A percentile compares a stretch with the other conserved stretches of the same genome.
Evolutionary conservation across 1,140 invertebrate genomes (phyloP).

Genomic region (silkworm (Bombyx mori)): DNA sequence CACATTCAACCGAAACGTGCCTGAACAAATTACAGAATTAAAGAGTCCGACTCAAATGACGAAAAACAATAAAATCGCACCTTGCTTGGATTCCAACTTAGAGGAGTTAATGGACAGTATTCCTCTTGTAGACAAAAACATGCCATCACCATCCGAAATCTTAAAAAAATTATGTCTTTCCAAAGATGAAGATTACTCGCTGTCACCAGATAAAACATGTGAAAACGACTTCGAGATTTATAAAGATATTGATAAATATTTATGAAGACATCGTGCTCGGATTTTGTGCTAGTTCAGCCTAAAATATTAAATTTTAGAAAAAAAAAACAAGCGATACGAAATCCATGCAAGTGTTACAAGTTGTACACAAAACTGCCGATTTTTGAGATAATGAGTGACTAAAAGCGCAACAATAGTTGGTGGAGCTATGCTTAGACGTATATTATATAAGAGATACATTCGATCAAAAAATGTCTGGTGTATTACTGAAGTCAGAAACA

Average conservation of each 20-base stretch:
- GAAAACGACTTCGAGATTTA: conserved; percentile 18
- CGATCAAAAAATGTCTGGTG: no score
- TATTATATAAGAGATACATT: not conserved
- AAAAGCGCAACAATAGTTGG: no score
- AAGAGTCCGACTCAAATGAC: not conserved
- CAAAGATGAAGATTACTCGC: conserved; percentile 36
- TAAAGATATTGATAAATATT: conserved; percentile 30
- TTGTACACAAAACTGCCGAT: no score
- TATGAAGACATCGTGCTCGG: conserved; percentile 10
- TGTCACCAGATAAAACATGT: conserved; percentile 13
- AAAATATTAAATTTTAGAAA: not conserved
- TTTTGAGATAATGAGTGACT: no score
- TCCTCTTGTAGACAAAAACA: conserved; percentile 45
- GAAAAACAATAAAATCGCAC: conserved; percentile 17
- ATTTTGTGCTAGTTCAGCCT: not conserved
- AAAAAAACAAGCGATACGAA: not conserved
- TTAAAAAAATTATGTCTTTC: conserved; percentile 69
- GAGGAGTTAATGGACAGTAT: conserved; percentile 47
- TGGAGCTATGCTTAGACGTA: not conserved
- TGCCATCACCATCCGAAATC: conserved; percentile 68
- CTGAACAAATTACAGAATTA: not conserved
- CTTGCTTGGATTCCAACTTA: conserved; percentile 28
- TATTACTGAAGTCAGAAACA: no score
- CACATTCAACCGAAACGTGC: conserved; percentile 18
- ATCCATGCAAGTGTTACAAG: no score